Base-by-base conservation (phyloP, 1,140 invertebrate species). In the Camponotus vicinus region DNA sequence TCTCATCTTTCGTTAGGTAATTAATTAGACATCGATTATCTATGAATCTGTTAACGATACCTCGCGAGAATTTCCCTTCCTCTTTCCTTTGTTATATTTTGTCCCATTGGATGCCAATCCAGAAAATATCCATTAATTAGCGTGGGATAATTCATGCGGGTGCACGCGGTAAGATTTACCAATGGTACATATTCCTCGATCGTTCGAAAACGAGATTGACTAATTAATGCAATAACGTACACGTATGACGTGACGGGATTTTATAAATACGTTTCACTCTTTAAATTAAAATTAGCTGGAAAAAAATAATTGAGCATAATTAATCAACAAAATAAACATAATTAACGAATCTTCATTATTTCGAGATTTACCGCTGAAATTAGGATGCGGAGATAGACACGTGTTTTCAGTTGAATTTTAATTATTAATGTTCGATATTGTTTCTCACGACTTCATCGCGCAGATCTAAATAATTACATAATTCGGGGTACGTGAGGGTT, bases 21-120 rank as follows among this genome's bases (percentile, higher is more conserved):
- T 88, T 89, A 91, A 91, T 86, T 83, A 61, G 61, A 40, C 45
- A 59, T 63, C 32, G 77, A 89, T 83, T 55, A 11, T 18, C 11
- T 34, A 34, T 45, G 49, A 57, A 18, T 63, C n/a, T 18, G 37
- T 42, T 63, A 34, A 49, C 37, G 32, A 18, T 57, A 64, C 27
- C 42, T 45, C 21, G 18, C 34, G 9, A 2, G 3, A 8, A 32
- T 37, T 18, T 27, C 32, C 66, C 32, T 75, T 49, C 9, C 9
- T 59, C 42, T 21, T 7, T 59, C 15, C 13, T 59, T 42, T 21
- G 13, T 70, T 13, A 3, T 18, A 75, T 21, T 57, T 59, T 45
- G 27, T 32, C 15, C 40, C 21, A 32, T 67, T 5, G 18, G 9
- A 52, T 9, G 34, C 8, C 13, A 2, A 59, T 80, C 52, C 15